Evolutionary conservation across 2,888 invertebrate genomes (phyloP), one percentile per base, ranked within the genome.

Genomic region (Thera britannica): DNA sequence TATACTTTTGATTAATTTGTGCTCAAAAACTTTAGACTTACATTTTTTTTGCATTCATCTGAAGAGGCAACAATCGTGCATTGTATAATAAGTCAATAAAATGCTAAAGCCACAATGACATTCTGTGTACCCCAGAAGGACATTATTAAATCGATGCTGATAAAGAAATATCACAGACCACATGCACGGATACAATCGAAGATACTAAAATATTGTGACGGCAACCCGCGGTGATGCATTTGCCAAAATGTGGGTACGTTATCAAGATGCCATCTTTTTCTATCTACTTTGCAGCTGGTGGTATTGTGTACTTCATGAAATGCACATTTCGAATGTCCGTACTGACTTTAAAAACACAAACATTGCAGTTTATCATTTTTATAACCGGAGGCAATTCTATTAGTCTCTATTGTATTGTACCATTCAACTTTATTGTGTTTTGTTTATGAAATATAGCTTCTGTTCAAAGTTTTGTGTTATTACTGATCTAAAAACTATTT

Each of bases 151-250:
- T 62, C 65, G 56, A 65, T 56, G 65, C 63, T 72, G 72, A 77
- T 77, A 74, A 77, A 34, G 75, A 71, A 80, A 81, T 82, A 73
- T 77, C 79, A 80, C 69, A 74, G 78, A 82, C 85, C 83, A 84
- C 80, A 82, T 80, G 85, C 87, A 90, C 85, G 85, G 87, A 91
- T 88, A 86, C 84, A 90, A 84, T 78, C 80, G 83, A 87, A 83
- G 84, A 87, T 86, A 90, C 87, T 90, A 88, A 92, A 93, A 93
- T 93, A 93, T 93, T 93, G 88, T 93, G 93, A 93, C 86, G 92
- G 92, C 90, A 56, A 83, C 93, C 92, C 87, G 91, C 92, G 86
- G 93, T 73, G 92, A 86, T 85, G 79, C 88, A 89, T 93, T 93
- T 92, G 92, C 90, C 91, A 91, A 92, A 90, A 92, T 93, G 92